Percentiles rank a stretch among this genome's conserved stretches.
These are phyloP conservation scores for Drosophila phalerata DNA, from an alignment of 2,888 invertebrate species.

Conservation along the genomic window DNA sequence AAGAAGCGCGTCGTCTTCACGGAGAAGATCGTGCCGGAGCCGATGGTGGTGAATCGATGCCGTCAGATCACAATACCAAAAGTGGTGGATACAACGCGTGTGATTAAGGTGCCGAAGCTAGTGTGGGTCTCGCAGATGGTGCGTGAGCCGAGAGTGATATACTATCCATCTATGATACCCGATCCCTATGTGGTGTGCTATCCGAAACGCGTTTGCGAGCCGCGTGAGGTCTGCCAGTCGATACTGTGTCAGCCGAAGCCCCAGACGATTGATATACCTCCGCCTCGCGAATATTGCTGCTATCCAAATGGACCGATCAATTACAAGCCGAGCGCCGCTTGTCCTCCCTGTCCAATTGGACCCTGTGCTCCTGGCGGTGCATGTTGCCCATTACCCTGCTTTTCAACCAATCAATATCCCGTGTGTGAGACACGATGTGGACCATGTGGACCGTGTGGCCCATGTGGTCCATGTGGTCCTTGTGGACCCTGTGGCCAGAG, in stretches of 20 bases:
- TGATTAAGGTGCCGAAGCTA: constrained; percentile 81
- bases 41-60: constrained; percentile 82
- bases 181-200: constrained; percentile 84
- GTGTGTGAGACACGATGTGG: constrained; percentile 65
- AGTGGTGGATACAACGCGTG: constrained; percentile 82
- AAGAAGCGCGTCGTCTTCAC: constrained; percentile 84
- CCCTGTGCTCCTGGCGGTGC: constrained; percentile 67
- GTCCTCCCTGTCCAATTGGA: constrained; percentile 77
- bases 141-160: constrained; percentile 83
- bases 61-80: constrained; percentile 83
- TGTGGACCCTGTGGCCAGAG: constrained; percentile 61
- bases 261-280: constrained; percentile 83
- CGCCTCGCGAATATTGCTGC: constrained; percentile 83
- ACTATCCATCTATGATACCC: constrained; percentile 81
- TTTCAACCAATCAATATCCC: constrained; percentile 76
- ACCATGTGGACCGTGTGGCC: constrained; percentile 58
- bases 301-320: constrained; percentile 82
- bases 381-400: constrained; percentile 77
- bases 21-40: constrained; percentile 81
- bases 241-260: constrained; percentile 84
- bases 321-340: constrained; percentile 77
- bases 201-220: constrained; percentile 82
- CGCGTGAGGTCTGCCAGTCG: constrained; percentile 83
- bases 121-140: constrained; percentile 83
- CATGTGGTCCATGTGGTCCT: constrained; percentile 55